Percentiles rank a stretch among this genome's conserved stretches.
Conservation (phyloP, 1,140 invertebrate species). For the Drosophila ercepeae region DNA sequence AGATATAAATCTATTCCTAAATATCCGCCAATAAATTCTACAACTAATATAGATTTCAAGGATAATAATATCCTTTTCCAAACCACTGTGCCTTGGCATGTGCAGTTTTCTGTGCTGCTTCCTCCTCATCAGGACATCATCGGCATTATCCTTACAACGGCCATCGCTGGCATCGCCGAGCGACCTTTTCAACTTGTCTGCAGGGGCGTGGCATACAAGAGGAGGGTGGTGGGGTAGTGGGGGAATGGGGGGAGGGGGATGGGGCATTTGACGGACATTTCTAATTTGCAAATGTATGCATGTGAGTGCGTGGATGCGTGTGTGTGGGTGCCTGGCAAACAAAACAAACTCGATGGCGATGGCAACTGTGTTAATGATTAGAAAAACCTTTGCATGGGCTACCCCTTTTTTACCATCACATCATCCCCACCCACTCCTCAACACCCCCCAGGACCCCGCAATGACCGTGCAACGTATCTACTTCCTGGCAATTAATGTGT, state of each 20-base stretch:
- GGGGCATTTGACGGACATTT: slow-evolving; percentile 76
- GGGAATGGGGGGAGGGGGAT: not conserved
- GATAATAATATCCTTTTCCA: not conserved
- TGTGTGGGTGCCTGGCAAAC: slow-evolving; percentile 32
- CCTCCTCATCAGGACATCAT: slow-evolving; percentile 57
- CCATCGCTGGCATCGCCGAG: slow-evolving; percentile 37
- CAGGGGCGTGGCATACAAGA: slow-evolving; percentile 17
- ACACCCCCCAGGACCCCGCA: not conserved
- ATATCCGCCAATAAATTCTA: not conserved
- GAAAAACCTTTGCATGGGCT: slow-evolving; percentile 66
- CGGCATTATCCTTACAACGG: slow-evolving; percentile 73
- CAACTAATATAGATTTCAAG: too few species aligned
- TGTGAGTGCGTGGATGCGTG: slow-evolving; percentile 3
- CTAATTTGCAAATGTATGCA: slow-evolving; percentile 76
- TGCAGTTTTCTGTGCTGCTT: slow-evolving; percentile 32
- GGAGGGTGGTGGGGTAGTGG: not conserved
- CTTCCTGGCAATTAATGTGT: slow-evolving; percentile 79
- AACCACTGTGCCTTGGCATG: slow-evolving; percentile 24
- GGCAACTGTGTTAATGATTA: slow-evolving; percentile 81
- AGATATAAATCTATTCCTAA: not conserved
- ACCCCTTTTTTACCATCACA: slow-evolving; percentile 16
- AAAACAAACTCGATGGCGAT: slow-evolving; percentile 49
- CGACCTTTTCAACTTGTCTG: slow-evolving; percentile 63
- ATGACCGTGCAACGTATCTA: slow-evolving; percentile 50
- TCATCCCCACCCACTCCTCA: not conserved